phyloP scores from a whole-genome alignment of 2,797 vertebrate species.

The Xenopus petersii region DNA sequence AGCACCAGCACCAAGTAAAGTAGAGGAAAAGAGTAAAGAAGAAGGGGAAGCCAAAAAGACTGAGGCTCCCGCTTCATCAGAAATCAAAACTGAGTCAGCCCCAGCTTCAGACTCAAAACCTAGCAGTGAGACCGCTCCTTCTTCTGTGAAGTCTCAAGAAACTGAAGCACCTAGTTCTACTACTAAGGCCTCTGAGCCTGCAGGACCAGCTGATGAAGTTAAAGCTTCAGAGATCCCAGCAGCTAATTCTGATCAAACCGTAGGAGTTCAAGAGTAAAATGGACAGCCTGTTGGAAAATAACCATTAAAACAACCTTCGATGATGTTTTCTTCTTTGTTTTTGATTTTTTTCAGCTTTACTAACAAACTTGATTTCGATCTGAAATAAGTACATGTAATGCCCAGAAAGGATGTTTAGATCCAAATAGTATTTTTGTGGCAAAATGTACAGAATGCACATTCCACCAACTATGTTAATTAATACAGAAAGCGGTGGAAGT shows the following conservation, averaged over 20 bases:
- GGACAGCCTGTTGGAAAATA: conserved; percentile 81
- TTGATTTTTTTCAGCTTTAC: conserved; percentile 77
- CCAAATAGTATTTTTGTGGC: conserved; percentile 79
- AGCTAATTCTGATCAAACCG: conserved; percentile 88
- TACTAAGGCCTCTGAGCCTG: conserved; percentile 72
- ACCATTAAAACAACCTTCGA: conserved; percentile 71
- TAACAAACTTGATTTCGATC: conserved; percentile 91
- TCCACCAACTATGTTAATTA: conserved; percentile 67
- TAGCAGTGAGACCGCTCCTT: conserved; percentile 76
- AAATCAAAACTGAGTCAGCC: conserved; percentile 78
- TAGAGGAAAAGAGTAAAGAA: conserved; percentile 75
- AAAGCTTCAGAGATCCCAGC: conserved; percentile 79
- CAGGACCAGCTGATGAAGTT: conserved; percentile 75
- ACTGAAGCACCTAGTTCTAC: conserved; percentile 79
- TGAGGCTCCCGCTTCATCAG: conserved; percentile 85
- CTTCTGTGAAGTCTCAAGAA: conserved; percentile 69
- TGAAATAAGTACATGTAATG: conserved; percentile 70
- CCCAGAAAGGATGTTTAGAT: conserved; percentile 68
- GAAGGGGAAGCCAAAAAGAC: conserved; percentile 96
- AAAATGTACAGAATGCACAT: conserved; percentile 78
- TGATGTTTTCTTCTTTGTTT: conserved; percentile 59
- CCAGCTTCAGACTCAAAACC: conserved; percentile 82
- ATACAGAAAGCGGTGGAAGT: conserved; percentile 30
- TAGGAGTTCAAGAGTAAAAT: conserved; percentile 91
- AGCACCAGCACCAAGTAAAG: conserved; percentile 70